Conservation (phyloP, 2,113 vertebrate genomes). For the Perca fluviatilis region DNA sequence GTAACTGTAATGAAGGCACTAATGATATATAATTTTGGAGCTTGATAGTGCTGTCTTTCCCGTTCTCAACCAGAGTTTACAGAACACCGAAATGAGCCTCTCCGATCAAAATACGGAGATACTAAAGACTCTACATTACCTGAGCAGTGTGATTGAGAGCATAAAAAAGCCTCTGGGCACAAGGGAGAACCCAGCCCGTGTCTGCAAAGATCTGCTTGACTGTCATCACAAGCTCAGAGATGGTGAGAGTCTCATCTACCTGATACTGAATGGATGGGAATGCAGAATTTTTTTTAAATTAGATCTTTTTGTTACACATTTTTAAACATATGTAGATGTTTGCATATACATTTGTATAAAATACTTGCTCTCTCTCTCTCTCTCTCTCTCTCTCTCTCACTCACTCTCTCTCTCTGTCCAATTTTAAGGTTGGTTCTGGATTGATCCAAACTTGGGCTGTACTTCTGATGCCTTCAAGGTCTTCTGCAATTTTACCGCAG, state of each 20-base stretch:
- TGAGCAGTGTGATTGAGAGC: conserved; percentile 91
- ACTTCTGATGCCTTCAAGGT: conserved; percentile 96
- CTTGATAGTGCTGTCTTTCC: conserved; percentile 2
- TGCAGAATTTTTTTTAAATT: too few species aligned
- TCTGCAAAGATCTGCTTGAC: conserved; percentile 95
- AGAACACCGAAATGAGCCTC: conserved; percentile 90
- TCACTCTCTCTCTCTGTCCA: conserved; percentile 2
- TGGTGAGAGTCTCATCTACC: conserved; percentile 83
- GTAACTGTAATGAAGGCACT: background rate
- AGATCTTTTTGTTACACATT: background rate
- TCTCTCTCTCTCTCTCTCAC: background rate
- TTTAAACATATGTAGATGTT: background rate
- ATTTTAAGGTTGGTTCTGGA: conserved; percentile 93
- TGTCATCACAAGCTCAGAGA: conserved; percentile 90
- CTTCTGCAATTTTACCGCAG: conserved; percentile 97
- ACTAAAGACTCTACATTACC: conserved; percentile 92
- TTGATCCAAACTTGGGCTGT: conserved; percentile 98
- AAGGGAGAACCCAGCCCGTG: conserved; percentile 92
- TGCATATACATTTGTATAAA: background rate
- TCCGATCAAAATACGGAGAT: conserved; percentile 90
- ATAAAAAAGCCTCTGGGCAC: conserved; percentile 95
- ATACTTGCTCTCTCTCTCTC: background rate
- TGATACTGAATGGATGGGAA: background rate
- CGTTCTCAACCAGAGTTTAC: conserved; percentile 87
- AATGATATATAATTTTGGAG: background rate